These are phyloP conservation scores for Reinhardtius hippoglossoides DNA, from an alignment of 2,113 vertebrate species.

Conservation along the genomic window DNA sequence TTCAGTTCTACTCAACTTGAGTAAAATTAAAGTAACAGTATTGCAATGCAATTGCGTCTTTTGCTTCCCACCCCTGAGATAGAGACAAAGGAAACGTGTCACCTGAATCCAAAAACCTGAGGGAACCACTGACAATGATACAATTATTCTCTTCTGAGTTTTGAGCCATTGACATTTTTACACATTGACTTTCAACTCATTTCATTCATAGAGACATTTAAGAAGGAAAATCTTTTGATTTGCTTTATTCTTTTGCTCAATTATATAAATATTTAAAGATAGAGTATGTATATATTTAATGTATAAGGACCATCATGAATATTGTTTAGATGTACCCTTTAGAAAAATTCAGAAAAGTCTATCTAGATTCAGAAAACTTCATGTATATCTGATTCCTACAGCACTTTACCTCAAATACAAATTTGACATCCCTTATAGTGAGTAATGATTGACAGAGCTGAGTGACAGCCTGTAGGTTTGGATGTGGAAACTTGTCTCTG, in stretches of 20 bases:
- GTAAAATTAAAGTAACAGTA: not conserved
- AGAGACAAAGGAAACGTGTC: not conserved
- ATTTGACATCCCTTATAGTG: no score
- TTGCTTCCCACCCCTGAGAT: not conserved
- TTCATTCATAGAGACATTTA: not conserved
- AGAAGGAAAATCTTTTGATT: not conserved
- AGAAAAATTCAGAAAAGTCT: no score
- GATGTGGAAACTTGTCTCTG: not conserved
- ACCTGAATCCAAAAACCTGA: not conserved
- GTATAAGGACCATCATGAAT: not conserved
- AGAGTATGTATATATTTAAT: not conserved
- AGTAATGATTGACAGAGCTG: not conserved
- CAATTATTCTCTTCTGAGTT: not conserved
- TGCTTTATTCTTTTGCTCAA: not conserved
- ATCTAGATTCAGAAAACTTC: no score
- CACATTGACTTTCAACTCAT: no score
- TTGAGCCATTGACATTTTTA: not conserved
- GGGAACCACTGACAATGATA: not conserved
- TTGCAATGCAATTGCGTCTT: not conserved
- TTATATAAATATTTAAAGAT: not conserved
- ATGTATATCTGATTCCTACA: no score
- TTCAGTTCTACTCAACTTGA: not conserved
- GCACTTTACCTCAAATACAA: no score
- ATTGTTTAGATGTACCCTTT: not conserved
- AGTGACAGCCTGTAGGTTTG: not conserved